A percentile compares a stretch with the other conserved stretches of the same genome.
Conservation (phyloP, 2,797 vertebrate genomes). For the Phylloscopus collybita region DNA sequence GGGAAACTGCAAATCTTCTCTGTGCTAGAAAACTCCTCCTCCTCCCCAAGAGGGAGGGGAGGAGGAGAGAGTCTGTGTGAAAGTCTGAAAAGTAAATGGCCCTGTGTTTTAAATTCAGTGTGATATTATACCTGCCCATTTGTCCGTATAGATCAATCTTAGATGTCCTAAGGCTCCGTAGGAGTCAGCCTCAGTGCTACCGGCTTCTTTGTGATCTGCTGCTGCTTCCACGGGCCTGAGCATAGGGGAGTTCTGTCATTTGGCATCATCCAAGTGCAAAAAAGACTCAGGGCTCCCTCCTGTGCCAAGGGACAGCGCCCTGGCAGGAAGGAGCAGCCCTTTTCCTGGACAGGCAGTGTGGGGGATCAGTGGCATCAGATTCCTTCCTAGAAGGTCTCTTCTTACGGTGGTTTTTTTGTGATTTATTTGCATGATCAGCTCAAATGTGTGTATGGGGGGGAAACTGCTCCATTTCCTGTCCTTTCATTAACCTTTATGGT, state of each 20-base stretch:
- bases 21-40: slow-evolving; percentile 2
- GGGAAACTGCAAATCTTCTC: slow-evolving; percentile 19
- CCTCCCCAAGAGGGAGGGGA: not conserved
- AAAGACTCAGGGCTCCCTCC: not conserved
- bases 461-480: not conserved
- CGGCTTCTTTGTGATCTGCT: accelerated
- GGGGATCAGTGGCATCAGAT: not conserved
- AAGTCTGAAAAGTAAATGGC: slow-evolving; percentile 56
- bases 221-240: not conserved
- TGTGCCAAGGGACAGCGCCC: not conserved
- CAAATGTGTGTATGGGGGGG: not conserved
- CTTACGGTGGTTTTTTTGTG: not conserved
- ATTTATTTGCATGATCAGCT: slow-evolving; percentile 34
- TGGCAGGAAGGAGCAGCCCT: not conserved
- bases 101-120: slow-evolving; percentile 29
- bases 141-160: not conserved
- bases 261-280: not conserved
- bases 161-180: not conserved
- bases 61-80: slow-evolving; percentile 14
- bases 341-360: not conserved
- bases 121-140: slow-evolving; percentile 24
- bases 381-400: not conserved
- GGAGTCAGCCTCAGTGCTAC: not conserved
- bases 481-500: not conserved
- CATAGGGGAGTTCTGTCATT: not conserved